Evolutionary conservation across 2,113 vertebrate genomes (phyloP).

Genomic region (Promerops cafer): DNA sequence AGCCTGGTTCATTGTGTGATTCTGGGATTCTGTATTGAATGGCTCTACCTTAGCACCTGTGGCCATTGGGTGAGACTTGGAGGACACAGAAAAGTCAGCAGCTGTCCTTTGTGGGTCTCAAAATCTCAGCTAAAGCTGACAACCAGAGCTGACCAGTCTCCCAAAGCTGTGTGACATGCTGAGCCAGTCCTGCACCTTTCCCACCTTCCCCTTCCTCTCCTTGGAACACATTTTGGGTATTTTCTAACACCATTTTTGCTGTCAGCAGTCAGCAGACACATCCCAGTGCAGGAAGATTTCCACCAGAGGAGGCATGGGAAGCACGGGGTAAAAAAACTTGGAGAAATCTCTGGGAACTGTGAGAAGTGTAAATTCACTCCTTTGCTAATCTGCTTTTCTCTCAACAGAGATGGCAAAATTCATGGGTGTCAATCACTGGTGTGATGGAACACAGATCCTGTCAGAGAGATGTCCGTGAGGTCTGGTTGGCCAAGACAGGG

Average conservation of each 20-base stretch:
- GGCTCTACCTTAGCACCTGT: background rate
- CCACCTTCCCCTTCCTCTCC: background rate
- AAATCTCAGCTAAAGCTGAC: background rate
- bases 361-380: background rate
- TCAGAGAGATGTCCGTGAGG: background rate
- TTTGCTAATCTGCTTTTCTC: background rate
- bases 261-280: background rate
- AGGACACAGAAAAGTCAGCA: background rate
- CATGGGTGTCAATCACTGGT: background rate
- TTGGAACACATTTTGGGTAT: rapidly evolving
- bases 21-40: background rate
- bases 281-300: background rate
- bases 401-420: background rate
- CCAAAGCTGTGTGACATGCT: background rate
- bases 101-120: background rate
- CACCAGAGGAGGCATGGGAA: background rate
- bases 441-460: background rate
- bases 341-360: background rate
- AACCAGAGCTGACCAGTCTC: background rate
- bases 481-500: background rate
- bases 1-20: background rate
- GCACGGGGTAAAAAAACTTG: rapidly evolving
- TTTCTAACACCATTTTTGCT: background rate
- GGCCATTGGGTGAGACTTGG: background rate
- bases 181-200: background rate